Base-by-base conservation (phyloP, 1,140 invertebrate species). In the Drosophila tani region DNA sequence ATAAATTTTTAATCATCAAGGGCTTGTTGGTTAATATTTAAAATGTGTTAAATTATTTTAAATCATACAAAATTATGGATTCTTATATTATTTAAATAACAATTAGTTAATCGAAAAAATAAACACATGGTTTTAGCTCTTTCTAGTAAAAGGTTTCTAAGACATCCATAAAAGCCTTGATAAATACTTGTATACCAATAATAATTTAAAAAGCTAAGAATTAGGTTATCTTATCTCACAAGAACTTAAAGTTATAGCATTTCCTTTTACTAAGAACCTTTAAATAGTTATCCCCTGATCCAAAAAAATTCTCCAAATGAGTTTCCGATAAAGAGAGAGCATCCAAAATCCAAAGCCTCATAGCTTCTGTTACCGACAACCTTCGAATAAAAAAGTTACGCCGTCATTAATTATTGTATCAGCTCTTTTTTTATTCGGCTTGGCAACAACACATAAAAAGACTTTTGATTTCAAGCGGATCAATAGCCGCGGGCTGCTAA, bases 381-480 rank as follows among this genome's bases (percentile, higher is more conserved):
- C 70, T 74, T 73, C 70, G 58, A 55, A 68, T 73, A 35, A 56
- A 65, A 74, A 81, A 82, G 24, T 68, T 68, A 85, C 81, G 65
- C 58, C 63, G 57, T 90, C 85, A 90, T 90, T 90, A 90, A 91
- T 90, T 91, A 90, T 91, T 71, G 79, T 85, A 87, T 87, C 84
- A 75, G 76, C 58, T 69, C 49, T 53, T 64, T 38, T 53, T 75
- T 24, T n/a, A n/a, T 45, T 32, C 38, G 64, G 56, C 49, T 75
- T 67, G 71, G 57, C 56, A 75, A 81, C 75, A 56, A 56, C 19
- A 56, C 53, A 71, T 46, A 75, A 79, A 84, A 85, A 90, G 82
- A 92, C 91, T 92, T 92, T 92, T 91, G 91, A 92, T 92, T 91
- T 92, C 91, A 66, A 87, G 81, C 91, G 88, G 85, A 91, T 91